Evolutionary conservation across 2,888 invertebrate species (phyloP), one percentile per base, ranked within the genome.

Genomic region (Drosophila incognita): DNA sequence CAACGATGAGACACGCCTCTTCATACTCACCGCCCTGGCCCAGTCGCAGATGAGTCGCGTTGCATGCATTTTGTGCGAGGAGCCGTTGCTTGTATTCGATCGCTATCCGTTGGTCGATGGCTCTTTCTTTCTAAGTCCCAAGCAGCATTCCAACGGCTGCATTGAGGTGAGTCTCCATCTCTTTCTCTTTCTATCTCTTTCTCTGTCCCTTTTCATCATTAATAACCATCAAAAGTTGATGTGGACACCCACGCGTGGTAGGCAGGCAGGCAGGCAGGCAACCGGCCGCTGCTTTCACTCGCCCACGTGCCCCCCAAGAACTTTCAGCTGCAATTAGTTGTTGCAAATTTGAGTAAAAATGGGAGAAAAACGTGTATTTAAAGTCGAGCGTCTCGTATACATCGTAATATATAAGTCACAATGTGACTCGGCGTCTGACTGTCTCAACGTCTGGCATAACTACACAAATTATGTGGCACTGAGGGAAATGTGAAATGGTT

Each of bases 21-120:
- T 99, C 94, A 97, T 99, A 89, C 94, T 99, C 92, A 98, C 98
- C 74, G 98, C 98, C 51, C 94, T 99, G 92, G 98, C 98, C 76
- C 97, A 97, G 36, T 96, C 98, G 92, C 97, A 98, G 91, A 96
- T 97, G 94, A 96, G 96, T 78, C 95, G 96, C 89, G 97, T 97
- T 51, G 96, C 96, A 66, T 99, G 97, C 94, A 97, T 98, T 78
- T 95, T 97, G 83, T 99, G 99, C 94, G 96, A 97, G 90, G 96
- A 96, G 64, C 96, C 97, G 70, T 95, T 99, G 95, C 95, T 97
- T 81, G 98, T 99, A 70, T 99, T 98, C 94, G 99, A 99, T 94
- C 96, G 98, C 91, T 99, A 99, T 94, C 99, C 99, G 1, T 94
- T 99, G 84, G 97, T 99, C 52, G 99, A 99, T 93, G 99, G 99